Evolutionary conservation across 2,113 vertebrate genomes (phyloP), one percentile per base, ranked within the genome.

Genomic region (Syngnathus floridae): DNA sequence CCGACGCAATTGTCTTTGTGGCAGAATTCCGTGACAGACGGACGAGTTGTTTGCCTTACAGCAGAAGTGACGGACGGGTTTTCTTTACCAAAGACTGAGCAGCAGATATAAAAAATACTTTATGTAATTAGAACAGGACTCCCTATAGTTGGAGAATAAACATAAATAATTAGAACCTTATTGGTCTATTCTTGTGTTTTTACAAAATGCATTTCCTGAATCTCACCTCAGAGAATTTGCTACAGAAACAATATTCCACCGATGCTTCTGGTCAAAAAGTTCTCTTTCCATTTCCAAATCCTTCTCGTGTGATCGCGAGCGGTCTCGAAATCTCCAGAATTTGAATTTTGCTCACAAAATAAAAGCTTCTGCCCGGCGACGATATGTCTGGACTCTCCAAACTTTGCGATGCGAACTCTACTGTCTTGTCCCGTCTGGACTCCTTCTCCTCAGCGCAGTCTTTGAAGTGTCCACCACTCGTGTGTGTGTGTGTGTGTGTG

Each of bases 201-300:
- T 11, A 38, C 9, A 11, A 59, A 59, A 58, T 19, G 10, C 36
- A 37, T 58, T 21, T 43, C 11, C 13, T 22, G 36, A 17, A 63
- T 66, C 82, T 77, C 81, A 87, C 82, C 80, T 79, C 59, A 72
- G 48, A 71, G 41, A 55, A 62, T 65, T 43, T 7, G 67, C 37
- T 65, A 37, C 10, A n/a, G 70, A 69, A 63, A 69, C 67, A 52
- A 74, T 66, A 75, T 69, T 70, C 82, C 85, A 64, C 46, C 43
- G 40, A 62, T 70, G 69, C 37, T 21, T 59, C 48, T 48, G 49
- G 5, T 62, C 58, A 45, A 58, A 72, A 79, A 63, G 7, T 36
- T 75, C 64, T 51, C 40, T 68, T 79, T 68, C 85, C 84, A 85
- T 87, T 62, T 70, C 77, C 5, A 68, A 76, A 64, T 66, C 35